Conservation (phyloP, 2,113 vertebrate species). For the Okapia johnstoni region DNA sequence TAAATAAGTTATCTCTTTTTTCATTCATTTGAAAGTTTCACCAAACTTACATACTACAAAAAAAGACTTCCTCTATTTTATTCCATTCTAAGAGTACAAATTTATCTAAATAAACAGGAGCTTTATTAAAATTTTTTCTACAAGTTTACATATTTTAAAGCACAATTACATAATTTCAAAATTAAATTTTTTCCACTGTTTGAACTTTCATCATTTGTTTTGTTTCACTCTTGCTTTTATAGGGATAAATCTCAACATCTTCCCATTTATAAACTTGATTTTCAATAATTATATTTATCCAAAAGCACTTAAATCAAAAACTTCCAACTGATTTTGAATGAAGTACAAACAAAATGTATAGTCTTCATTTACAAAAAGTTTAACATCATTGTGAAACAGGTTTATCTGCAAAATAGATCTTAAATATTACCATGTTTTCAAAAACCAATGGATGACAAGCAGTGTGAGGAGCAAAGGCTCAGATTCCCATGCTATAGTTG, state of each 20-base stretch:
- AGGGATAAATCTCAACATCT: neutral
- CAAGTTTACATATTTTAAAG: neutral
- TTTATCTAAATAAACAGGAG: neutral
- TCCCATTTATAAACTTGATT: neutral
- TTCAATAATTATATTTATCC: neutral
- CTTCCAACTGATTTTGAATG: neutral
- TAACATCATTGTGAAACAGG: neutral
- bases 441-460: neutral
- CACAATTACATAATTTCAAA: neutral
- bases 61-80: neutral
- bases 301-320: neutral
- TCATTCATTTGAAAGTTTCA: neutral
- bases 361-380: neutral
- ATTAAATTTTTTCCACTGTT: neutral
- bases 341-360: neutral
- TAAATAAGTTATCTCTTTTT: neutral
- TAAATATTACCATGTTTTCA: neutral
- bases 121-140: neutral
- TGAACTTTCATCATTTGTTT: neutral
- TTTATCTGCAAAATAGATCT: neutral
- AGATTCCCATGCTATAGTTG: neutral
- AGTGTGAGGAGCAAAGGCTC: neutral
- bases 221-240: neutral
- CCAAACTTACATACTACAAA: neutral
- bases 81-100: neutral